Conservation (phyloP, 1,140 invertebrate genomes). For the Olivierus martensii region DNA sequence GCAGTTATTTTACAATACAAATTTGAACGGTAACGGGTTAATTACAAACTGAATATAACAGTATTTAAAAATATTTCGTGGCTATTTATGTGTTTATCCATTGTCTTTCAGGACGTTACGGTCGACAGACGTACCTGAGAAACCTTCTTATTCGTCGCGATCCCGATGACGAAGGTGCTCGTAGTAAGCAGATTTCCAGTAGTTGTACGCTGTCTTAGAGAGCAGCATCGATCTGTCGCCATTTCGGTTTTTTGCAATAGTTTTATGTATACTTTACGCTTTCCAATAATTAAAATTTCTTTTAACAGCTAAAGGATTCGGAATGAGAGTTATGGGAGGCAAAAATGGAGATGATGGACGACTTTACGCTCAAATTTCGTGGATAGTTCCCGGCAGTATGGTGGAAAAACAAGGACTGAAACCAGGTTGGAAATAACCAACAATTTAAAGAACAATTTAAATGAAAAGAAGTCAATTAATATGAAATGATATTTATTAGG, state of each 20-base stretch:
- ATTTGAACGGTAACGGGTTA: too few relatives aligned
- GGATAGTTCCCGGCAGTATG: slow-evolving; percentile 75
- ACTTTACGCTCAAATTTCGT: slow-evolving; percentile 77
- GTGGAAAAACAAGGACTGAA: slow-evolving; percentile 73
- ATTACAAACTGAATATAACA: too few relatives aligned
- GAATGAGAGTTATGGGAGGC: slow-evolving; percentile 83
- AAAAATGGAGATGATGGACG: slow-evolving; percentile 65
- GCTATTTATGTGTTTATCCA: too few relatives aligned
- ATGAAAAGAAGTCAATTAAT: background rate
- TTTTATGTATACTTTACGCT: background rate
- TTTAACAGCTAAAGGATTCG: slow-evolving; percentile 65
- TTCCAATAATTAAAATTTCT: background rate
- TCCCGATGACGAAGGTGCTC: slow-evolving; percentile 64
- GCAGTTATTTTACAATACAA: too few relatives aligned
- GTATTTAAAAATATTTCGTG: too few relatives aligned
- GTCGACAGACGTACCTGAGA: too few relatives aligned
- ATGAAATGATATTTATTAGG: slow-evolving; percentile 17
- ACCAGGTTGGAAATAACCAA: slow-evolving; percentile 41
- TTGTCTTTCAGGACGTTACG: too few relatives aligned
- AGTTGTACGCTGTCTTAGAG: background rate
- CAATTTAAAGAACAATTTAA: background rate
- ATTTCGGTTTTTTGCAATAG: slow-evolving; percentile 5
- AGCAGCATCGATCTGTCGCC: slow-evolving; percentile 15
- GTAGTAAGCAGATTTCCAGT: slow-evolving; percentile 46
- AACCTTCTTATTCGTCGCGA: slow-evolving; percentile 44